Conservation (phyloP, 2,888 invertebrate species). For the Malthinus seriepunctatus region DNA sequence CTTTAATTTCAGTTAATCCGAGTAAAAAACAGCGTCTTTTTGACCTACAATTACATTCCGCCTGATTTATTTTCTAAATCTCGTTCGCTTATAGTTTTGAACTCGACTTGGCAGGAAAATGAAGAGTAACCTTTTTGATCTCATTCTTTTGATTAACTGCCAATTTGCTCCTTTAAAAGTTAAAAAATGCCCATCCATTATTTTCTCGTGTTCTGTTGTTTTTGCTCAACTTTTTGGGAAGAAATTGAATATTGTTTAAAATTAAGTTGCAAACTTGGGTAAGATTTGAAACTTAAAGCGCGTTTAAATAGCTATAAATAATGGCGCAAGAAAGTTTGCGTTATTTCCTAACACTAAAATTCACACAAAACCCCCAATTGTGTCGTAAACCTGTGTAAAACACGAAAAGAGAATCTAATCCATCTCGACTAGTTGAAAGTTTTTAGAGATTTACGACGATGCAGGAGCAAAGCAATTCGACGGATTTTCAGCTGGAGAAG, state of each 20-base stretch:
- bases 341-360: slow-evolving; percentile 28
- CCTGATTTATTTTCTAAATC: slow-evolving; percentile 3
- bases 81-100: slow-evolving; percentile 3
- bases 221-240: too few species aligned
- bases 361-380: slow-evolving; percentile 42
- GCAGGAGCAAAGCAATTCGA: slow-evolving; percentile 44
- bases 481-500: slow-evolving; percentile 34
- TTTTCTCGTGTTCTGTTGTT: too few species aligned
- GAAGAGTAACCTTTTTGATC: slow-evolving; percentile 2
- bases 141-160: slow-evolving; percentile 7
- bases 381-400: slow-evolving; percentile 49
- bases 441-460: slow-evolving; percentile 43
- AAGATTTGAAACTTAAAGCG: not conserved
- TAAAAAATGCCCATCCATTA: too few species aligned
- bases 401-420: slow-evolving; percentile 49
- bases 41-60: not conserved
- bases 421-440: slow-evolving; percentile 47
- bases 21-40: not conserved
- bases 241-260: too few species aligned
- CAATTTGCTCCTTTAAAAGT: not conserved
- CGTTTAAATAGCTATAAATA: slow-evolving; percentile 22
- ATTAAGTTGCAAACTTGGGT: too few species aligned
- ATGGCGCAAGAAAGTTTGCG: slow-evolving; percentile 14
- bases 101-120: slow-evolving; percentile 3
- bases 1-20: too few species aligned